These are phyloP conservation scores for Pseudochromis fuscus DNA, from an alignment of 2,797 vertebrate genomes.

Conservation along the genomic window DNA sequence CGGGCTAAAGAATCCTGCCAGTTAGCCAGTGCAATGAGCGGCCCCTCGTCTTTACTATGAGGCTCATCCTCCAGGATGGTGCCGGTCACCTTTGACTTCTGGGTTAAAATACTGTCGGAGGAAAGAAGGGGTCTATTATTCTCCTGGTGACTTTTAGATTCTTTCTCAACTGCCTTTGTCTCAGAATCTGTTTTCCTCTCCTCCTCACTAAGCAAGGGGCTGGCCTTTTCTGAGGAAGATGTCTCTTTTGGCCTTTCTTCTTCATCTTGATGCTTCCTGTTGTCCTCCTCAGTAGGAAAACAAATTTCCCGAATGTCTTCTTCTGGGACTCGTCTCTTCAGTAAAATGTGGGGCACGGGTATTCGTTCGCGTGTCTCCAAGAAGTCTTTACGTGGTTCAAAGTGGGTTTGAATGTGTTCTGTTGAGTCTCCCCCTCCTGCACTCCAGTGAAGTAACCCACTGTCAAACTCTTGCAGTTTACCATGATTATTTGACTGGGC, in stretches of 20 bases:
- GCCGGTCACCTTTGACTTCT: constrained; percentile 83
- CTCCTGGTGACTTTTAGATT: constrained; percentile 80
- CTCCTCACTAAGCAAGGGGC: constrained; percentile 83
- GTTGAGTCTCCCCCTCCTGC: constrained; percentile 98
- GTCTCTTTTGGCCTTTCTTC: constrained; percentile 68
- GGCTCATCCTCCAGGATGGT: constrained; percentile 97
- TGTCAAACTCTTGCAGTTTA: constrained; percentile 95
- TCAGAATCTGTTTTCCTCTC: constrained; percentile 78
- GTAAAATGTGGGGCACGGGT: constrained; percentile 72
- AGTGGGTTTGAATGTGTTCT: constrained; percentile 99
- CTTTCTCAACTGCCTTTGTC: constrained; percentile 76
- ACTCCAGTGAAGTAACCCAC: constrained; percentile 96
- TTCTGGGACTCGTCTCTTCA: constrained; percentile 67
- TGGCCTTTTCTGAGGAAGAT: constrained; percentile 73
- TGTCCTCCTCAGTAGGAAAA: constrained; percentile 79
- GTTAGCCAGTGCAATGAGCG: constrained; percentile 92
- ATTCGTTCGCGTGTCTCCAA: constrained; percentile 84
- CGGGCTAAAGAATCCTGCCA: constrained; percentile 98
- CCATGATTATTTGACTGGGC: constrained; percentile 91
- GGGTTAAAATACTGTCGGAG: constrained; percentile 80
- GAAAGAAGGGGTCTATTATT: constrained; percentile 84
- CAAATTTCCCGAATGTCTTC: constrained; percentile 69
- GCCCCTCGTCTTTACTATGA: constrained; percentile 98
- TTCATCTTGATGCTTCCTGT: constrained; percentile 74
- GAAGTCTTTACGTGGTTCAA: constrained; percentile 92